Base-by-base conservation (phyloP, 2,113 vertebrate genomes). In the Microcebus tavaratra region DNA sequence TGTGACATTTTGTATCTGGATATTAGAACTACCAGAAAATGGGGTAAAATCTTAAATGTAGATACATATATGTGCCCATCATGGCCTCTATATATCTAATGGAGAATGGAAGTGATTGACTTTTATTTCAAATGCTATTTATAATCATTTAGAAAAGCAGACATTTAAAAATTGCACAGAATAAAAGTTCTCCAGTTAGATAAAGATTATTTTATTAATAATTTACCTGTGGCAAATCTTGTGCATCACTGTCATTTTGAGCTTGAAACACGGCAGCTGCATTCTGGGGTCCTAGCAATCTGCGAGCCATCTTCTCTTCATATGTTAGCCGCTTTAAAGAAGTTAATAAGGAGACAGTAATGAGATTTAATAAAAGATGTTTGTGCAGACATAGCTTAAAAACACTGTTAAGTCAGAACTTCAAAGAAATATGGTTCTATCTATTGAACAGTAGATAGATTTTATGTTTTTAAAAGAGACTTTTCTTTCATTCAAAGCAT, bases 261-360 rank as follows among this genome's bases (percentile, higher is more conserved):
- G 99, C 82, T 96, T 99, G 99, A 96, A 99, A 98, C 88, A 99
- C 98, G n/a, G 99, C 98, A 83, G 99, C 99, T 94, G 99, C 99
- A 8, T 98, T 99, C 87, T 98, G 99, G 93, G 99, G 99, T 97
- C 99, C 99, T 12, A 99, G 98, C 98, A 99, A 98, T 98, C 99
- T 98, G 75, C 99, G 99, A 96, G 99, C 99, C 99, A 99, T 99
- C 78, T 99, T 99, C 91, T 99, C 99, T 95, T 99, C 99, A 79
- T 99, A 99, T 17, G 99, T 99, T 95, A 99, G 92, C 94, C 99
- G 98, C 99, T 99, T 98, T 97, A 53, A 96, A 94, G 96, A 96
- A 0, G 34, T 81, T 11, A 76, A 87, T 68, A 73, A 90, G 31
- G 65, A 63, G 21, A 72, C 2, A 50, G 63, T 65, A 57, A 81